Evolutionary conservation across 2,888 invertebrate genomes (phyloP).

Genomic region (Andrena bicolor): DNA sequence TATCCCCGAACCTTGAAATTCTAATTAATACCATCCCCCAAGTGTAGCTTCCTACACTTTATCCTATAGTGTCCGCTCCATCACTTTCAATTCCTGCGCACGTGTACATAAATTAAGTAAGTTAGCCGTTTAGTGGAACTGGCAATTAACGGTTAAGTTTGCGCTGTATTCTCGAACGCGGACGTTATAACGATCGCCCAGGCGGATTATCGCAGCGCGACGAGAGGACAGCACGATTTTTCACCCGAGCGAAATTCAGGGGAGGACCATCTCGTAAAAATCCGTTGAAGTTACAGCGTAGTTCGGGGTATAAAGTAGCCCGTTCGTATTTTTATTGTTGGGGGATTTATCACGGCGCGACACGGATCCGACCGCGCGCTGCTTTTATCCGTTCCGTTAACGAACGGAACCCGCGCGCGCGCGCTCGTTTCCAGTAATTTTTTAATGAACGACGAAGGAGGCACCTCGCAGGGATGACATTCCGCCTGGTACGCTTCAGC

Average conservation of each 20-base stretch:
- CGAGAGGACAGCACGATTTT: background rate
- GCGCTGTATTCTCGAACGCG: background rate
- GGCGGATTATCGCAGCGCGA: background rate
- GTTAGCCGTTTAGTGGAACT: background rate
- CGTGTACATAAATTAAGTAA: constrained; percentile 9
- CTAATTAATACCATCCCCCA: background rate
- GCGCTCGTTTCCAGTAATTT: constrained; percentile 70
- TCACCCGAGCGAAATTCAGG: constrained; percentile 1
- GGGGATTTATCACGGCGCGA: constrained; percentile 69
- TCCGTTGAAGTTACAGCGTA: constrained; percentile 4
- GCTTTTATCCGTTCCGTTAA: constrained; percentile 53
- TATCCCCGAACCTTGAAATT: background rate
- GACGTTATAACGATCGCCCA: constrained; percentile 4
- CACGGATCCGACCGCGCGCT: constrained; percentile 49
- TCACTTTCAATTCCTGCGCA: background rate
- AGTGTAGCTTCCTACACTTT: background rate
- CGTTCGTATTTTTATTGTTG: constrained; percentile 62
- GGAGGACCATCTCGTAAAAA: constrained; percentile 3
- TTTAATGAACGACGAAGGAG: constrained; percentile 72
- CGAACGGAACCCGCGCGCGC: constrained; percentile 47
- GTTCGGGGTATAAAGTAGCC: constrained; percentile 55
- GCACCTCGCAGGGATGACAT: constrained; percentile 73
- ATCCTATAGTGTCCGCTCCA: background rate
- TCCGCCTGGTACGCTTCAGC: constrained; percentile 77
- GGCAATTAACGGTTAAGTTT: background rate